Evolutionary conservation across 2,113 vertebrate genomes (phyloP), one percentile per base, ranked within the genome.

Genomic region (Clarias batrachus): DNA sequence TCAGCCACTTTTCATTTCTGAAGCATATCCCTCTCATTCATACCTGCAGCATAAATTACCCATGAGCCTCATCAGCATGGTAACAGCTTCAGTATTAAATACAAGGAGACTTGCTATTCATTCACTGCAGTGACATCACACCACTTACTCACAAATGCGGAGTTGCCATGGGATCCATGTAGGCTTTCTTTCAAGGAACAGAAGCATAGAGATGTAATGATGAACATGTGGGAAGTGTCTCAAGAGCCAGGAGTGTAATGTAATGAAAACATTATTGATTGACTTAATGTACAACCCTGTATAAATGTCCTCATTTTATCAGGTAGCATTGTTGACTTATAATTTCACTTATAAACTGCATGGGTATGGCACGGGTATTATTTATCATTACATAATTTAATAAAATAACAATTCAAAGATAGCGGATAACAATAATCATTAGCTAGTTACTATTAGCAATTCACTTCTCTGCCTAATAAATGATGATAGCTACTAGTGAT

Each of bases 111-210:
- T 59, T 62, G 23, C 65, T 81, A 48, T 81, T 81, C 65, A 81
- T 70, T 81, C 66, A 86, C 85, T n/a, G 66, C 56, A 48, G 27
- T 86, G 79, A 82, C 9, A 71, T 74, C 56, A 82, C 33, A 48
- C 54, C 41, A 62, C 7, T 52, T 14, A 89, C 88, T 90, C 90
- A 85, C 82, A 62, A 70, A 66, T 33, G 65, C 60, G 37, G 59
- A 81, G 86, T 85, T 81, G 86, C 60, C 83, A 87, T 79, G 87
- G 84, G 41, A 76, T 21, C 23, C 71, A 52, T 52, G 71, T 76
- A 48, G 23, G 71, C 37, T 4, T 76, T 23, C 33, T 25, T 41
- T 76, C 71, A 76, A 52, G 52, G 21, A 21, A 74, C 19, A 48
- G 68, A 37, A 48, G 37, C 19, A 74, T 10, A 74, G 17, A 71